phyloP scores from a whole-genome alignment of 2,888 invertebrate genomes.

The Clistopyga incitator region DNA sequence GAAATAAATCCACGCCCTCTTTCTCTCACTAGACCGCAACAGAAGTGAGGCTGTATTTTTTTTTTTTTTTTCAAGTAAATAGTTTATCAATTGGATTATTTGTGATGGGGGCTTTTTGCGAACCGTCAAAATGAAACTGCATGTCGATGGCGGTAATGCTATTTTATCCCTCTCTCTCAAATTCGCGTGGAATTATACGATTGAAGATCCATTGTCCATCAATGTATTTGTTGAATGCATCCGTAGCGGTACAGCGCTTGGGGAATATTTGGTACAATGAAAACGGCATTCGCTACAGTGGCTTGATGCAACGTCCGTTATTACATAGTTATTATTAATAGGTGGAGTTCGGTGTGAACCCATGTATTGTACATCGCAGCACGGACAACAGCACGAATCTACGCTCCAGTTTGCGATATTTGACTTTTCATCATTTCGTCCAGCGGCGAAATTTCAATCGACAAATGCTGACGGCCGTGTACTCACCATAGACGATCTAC shows the following conservation, averaged over 20 bases:
- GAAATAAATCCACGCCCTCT: too few species aligned
- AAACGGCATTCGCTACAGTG: slow-evolving; percentile 12
- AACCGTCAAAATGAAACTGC: slow-evolving; percentile 5
- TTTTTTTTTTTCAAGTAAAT: background rate
- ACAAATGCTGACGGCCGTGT: slow-evolving; percentile 5
- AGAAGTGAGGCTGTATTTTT: too few species aligned
- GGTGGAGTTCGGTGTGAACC: background rate
- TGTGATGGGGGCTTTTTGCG: background rate
- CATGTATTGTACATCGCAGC: slow-evolving; percentile 3
- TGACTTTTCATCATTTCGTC: slow-evolving; percentile 21
- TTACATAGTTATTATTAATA: slow-evolving; percentile 15
- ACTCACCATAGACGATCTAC: background rate
- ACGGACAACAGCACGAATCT: background rate
- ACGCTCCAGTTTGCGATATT: slow-evolving; percentile 16
- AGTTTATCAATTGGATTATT: slow-evolving; percentile 21
- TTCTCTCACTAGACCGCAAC: too few species aligned
- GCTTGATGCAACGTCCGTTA: slow-evolving; percentile 18
- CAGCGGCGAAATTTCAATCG: slow-evolving; percentile 20
- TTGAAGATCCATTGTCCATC: slow-evolving; percentile 22
- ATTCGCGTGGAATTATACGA: slow-evolving; percentile 14
- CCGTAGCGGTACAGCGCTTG: background rate
- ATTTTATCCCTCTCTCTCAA: background rate
- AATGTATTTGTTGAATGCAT: slow-evolving; percentile 9
- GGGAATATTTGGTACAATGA: slow-evolving; percentile 16
- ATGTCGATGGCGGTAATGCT: background rate